Conservation (phyloP, 2,113 vertebrate species). For the Rhegmatorhina hoffmannsi region DNA sequence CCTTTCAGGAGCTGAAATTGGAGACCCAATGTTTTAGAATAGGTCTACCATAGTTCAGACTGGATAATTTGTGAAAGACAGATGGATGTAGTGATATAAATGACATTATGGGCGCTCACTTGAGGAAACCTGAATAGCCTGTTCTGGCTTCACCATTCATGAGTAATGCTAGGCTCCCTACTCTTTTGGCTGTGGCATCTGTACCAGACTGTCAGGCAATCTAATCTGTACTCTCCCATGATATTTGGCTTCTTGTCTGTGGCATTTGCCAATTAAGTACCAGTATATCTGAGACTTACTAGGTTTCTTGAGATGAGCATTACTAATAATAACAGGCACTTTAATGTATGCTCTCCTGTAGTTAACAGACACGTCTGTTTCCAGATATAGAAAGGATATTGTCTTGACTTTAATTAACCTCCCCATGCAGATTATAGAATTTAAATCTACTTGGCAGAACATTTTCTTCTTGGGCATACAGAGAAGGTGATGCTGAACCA, state of each 20-base stretch:
- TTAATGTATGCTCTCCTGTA: background rate
- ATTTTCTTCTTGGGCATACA: background rate
- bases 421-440: background rate
- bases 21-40: background rate
- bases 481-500: background rate
- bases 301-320: background rate
- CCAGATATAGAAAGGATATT: conserved; percentile 15
- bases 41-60: background rate
- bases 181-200: background rate
- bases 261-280: conserved; percentile 1
- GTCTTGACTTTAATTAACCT: conserved; percentile 28
- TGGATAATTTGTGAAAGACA: background rate
- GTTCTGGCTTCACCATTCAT: background rate
- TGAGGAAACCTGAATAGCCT: conserved; percentile 21
- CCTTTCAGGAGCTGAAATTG: background rate
- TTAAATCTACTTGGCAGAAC: conserved; percentile 15
- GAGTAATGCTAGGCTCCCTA: background rate
- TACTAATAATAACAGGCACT: background rate
- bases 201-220: background rate
- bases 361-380: background rate
- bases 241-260: conserved; percentile 16
- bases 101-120: background rate
- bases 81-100: background rate
- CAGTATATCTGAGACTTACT: background rate
- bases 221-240: background rate